These are phyloP conservation scores for Nasua narica DNA, from an alignment of 2,797 vertebrate species.

Conservation along the genomic window DNA sequence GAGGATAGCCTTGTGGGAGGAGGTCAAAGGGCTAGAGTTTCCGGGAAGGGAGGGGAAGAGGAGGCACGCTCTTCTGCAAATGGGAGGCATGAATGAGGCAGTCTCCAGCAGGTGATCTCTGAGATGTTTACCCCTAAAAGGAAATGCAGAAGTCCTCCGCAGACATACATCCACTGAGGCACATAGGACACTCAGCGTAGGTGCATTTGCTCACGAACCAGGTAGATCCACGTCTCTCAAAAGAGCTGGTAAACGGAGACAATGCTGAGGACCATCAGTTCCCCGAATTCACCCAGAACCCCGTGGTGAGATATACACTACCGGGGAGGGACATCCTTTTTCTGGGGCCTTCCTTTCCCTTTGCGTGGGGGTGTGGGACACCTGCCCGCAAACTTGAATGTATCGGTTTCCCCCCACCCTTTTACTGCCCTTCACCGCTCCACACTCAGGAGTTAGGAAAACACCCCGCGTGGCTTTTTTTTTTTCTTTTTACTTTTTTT, in stretches of 20 bases:
- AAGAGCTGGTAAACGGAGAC: not conserved
- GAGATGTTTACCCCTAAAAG: not conserved
- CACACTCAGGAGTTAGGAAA: not conserved
- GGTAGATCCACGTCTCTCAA: not conserved
- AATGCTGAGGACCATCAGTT: not conserved
- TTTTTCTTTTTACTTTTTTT: not conserved
- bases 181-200: no score
- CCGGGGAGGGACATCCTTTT: fast-evolving
- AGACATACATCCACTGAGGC: not conserved
- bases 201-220: not conserved
- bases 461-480: not conserved
- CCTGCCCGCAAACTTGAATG: not conserved
- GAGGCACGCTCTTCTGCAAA: not conserved
- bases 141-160: not conserved
- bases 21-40: not conserved
- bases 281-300: not conserved
- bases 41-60: not conserved
- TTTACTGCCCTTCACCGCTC: not conserved
- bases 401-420: not conserved
- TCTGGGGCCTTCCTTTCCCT: not conserved
- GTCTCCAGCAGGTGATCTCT: not conserved
- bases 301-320: not conserved
- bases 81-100: not conserved
- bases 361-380: fast-evolving
- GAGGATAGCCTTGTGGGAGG: not conserved